These are phyloP conservation scores for Andrena cerasifolii DNA, from an alignment of 1,140 invertebrate genomes.

Conservation along the genomic window DNA sequence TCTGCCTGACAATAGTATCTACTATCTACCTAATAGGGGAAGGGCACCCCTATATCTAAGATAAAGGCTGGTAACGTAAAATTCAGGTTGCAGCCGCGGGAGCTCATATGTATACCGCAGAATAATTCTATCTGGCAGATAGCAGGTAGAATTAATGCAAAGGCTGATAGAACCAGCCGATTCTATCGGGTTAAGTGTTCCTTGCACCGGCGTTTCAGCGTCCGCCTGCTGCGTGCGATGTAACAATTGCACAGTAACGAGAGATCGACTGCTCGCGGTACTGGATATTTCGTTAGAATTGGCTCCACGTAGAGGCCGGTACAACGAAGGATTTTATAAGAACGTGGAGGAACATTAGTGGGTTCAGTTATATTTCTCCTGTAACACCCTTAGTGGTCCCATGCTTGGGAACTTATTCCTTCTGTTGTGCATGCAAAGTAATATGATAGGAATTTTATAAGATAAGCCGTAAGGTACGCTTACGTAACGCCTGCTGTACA, in stretches of 20 bases:
- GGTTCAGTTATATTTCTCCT: not conserved
- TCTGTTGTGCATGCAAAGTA: not conserved
- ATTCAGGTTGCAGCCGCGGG: not conserved
- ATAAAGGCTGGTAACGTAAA: not conserved
- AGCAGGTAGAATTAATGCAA: not conserved
- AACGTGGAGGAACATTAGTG: not conserved
- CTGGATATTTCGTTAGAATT: too few relatives aligned
- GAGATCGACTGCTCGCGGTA: too few relatives aligned
- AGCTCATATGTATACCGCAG: too few relatives aligned
- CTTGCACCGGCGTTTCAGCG: not conserved
- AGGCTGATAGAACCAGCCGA: not conserved
- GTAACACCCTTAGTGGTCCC: not conserved
- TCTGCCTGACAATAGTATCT: too few relatives aligned
- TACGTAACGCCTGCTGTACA: not conserved
- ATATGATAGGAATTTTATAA: slow-evolving; percentile 29
- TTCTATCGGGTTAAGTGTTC: not conserved
- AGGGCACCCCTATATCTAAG: too few relatives aligned
- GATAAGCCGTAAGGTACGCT: slow-evolving; percentile 12
- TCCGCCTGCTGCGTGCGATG: not conserved
- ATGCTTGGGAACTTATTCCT: not conserved
- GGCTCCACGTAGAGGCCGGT: not conserved
- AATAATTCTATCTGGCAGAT: not conserved
- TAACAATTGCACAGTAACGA: not conserved
- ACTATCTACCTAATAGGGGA: too few relatives aligned
- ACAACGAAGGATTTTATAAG: not conserved